Base-by-base conservation (phyloP, 2,113 vertebrate species). In the Connochaetes taurinus region DNA sequence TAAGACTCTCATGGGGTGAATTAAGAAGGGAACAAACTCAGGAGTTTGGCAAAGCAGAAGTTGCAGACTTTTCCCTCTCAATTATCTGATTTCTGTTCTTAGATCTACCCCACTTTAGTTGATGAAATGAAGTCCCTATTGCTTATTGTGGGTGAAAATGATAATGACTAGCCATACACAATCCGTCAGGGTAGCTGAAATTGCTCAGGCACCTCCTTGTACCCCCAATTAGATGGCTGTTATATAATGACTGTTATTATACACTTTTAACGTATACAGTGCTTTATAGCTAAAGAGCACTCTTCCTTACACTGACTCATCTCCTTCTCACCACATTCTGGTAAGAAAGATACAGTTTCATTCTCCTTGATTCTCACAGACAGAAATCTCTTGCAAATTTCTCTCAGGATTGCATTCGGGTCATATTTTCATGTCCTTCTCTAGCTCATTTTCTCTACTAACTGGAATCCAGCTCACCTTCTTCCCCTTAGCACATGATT, bases 201-300 rank as follows among this genome's bases (percentile, higher is more conserved):
- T 27, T n/a, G 17, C 19, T 60, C 27, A 1, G 15, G 40, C 76
- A 10, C 8, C 85, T 64, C 78, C 27, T 10, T 17, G 1, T 25
- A 52, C 40, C 40, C 78, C 6, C 15, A 6, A 21, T 15, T 29
- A 85, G 21, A n/a, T 3, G 9, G 47, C 36, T 50, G 1, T 16
- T 3, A 14, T 2, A 1, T 2, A 1, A 13, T 45, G 43, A 40
- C 11, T 19, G 11, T 19, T 17, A 14, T 21, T 88, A 5, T 1
- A 33, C 0, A 47, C 7, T 15, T 19, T 2, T 0, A 53, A 71
- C 0, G 3, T 6, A 23, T 4, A 12, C 2, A 11, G 21, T 21
- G 16, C 52, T 83, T 76, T 33, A 36, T 36, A 15, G 23, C 95
- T 21, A 25, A 58, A 15, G 52, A 71, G 58, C 43, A 14, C 10